Evolutionary conservation across 2,113 vertebrate genomes (phyloP).

Genomic region (Scytalopus superciliaris): DNA sequence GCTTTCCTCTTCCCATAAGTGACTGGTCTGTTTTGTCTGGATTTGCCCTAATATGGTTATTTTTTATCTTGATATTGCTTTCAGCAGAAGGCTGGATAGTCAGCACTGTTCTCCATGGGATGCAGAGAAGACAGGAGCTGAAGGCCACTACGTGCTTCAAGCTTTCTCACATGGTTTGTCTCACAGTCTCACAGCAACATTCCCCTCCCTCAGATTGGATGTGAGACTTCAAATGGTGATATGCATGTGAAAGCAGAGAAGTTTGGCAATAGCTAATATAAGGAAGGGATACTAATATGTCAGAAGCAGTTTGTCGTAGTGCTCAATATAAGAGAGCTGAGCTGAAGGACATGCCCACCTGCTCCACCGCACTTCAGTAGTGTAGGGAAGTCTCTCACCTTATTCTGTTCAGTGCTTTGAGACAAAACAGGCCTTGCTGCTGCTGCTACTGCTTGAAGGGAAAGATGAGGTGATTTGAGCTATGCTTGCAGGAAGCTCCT

Average conservation of each 20-base stretch:
- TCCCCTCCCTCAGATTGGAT: neutral
- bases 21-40: neutral
- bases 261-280: neutral
- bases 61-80: slow-evolving; percentile 15
- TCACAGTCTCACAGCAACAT: neutral
- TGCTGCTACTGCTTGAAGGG: neutral
- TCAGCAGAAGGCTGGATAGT: neutral
- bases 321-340: neutral
- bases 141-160: neutral
- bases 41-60: neutral
- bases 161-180: neutral
- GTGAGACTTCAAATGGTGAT: neutral
- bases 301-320: neutral
- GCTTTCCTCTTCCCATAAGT: neutral
- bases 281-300: neutral
- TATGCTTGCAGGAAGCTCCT: neutral
- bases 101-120: neutral
- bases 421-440: neutral
- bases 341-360: neutral
- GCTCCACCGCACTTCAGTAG: neutral
- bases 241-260: rapidly evolving
- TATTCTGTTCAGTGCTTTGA: neutral
- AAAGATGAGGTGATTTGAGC: neutral
- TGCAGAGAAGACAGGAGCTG: neutral
- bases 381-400: neutral